Base-by-base conservation (phyloP, 2,888 invertebrate species). In the Leptinotarsa haldemani region DNA sequence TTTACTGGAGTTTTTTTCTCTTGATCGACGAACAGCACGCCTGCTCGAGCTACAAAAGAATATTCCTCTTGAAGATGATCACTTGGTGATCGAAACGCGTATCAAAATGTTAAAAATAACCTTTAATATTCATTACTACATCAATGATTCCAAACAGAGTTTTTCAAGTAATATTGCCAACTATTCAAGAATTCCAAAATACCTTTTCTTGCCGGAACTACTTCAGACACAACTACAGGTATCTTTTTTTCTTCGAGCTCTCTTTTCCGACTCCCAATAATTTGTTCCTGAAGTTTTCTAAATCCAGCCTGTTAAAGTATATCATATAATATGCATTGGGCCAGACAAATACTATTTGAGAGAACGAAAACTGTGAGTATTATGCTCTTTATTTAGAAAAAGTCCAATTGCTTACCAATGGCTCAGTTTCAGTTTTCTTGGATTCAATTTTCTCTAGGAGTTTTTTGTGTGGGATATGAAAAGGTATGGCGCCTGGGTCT, bases 351-450 rank as follows among this genome's bases (percentile, higher is more conserved):
- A 30, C 30, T 30, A 30, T 9, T 30, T 7, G 4, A 25, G 25
- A 25, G 3, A 30, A 30, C 30, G 1, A 30, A 30, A 30, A 30
- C 1, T 30, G 7, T 30, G 25, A 4, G 25, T 25, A 7, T 30
- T 30, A 1, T 48, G 48, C 16, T 48, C 48, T 70, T 85, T 88
- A 92, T 70, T 85, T 88, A 92, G 92, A 88, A 92, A 84, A 47
- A 92, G 92, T 82, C 92, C 92, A 0, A 90, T 89, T 73, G 40
- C 72, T 85, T 88, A 92, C 93, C 88, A 92, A 84, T 30, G 92
- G 92, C 82, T 92, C 92, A 0, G 90, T 89, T 73, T 87, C 86
- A 74, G 88, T 86, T 78, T 88, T 88, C 47, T 90, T 90, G 80
- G 87, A 89, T 83, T 92, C 92, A 72, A 91, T 91, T 84, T 90